These are phyloP conservation scores for Microcebus tavaratra DNA, from an alignment of 2,113 vertebrate species.

Conservation along the genomic window DNA sequence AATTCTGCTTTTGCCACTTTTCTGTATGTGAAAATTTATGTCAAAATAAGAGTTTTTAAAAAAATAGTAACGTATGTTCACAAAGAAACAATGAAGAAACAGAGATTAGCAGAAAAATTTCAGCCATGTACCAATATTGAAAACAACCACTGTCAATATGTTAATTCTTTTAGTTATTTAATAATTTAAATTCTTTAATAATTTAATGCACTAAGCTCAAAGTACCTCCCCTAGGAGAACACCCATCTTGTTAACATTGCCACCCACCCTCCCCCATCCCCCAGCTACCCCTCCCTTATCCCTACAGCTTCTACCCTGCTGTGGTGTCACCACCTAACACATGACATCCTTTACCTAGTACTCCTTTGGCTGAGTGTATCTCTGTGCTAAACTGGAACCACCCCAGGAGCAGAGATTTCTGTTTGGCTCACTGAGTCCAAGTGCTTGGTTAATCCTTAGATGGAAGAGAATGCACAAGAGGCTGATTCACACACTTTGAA, in stretches of 20 bases:
- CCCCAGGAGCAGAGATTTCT: background rate
- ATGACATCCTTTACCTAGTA: fast-evolving
- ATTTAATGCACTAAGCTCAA: background rate
- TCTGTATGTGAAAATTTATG: background rate
- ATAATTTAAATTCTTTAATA: background rate
- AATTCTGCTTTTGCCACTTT: background rate
- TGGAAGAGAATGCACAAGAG: background rate
- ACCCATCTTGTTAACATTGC: background rate
- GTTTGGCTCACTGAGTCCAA: background rate
- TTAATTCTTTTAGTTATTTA: background rate
- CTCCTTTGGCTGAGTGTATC: background rate
- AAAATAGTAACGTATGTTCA: background rate
- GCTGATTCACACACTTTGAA: background rate
- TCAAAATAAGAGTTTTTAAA: background rate
- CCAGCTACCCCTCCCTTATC: background rate
- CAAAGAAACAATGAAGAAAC: background rate
- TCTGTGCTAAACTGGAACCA: background rate
- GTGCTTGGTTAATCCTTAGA: background rate
- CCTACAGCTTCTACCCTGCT: background rate
- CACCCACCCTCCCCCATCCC: background rate
- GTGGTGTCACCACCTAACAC: background rate
- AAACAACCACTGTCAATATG: conserved; percentile 1
- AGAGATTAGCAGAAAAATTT: background rate
- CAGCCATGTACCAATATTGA: background rate
- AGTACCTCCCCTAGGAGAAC: no score